Base-by-base conservation (phyloP, 1,140 invertebrate species). In the Drosophila santomea region DNA sequence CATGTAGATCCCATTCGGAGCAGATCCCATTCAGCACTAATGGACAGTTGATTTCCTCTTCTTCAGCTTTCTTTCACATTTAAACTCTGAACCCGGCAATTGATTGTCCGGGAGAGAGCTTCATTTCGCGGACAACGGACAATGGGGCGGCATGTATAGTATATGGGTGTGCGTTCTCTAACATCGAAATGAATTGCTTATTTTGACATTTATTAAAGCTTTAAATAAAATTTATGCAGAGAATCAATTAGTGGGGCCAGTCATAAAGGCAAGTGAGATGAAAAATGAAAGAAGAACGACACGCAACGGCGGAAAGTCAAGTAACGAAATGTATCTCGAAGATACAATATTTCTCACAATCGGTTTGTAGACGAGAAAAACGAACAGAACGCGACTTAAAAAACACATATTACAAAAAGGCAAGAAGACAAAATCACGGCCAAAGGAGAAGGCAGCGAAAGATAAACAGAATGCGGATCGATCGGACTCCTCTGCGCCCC, bases 111-210 rank as follows among this genome's bases (percentile, higher is more conserved):
- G 62, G 80, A 72, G 84, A 89, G 82, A 89, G 84, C 84, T 89
- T 89, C 84, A 89, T 89, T 89, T 62, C 23, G 38, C 50, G 62
- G 44, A 38, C 68, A 52, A 57, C 68, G 54, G 52, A 44, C 17
- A 32, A 32, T 32, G 32, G 32, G 32, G 32, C 32, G 7, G 32
- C 32, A 14, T 39, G 38, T 39, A 38, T 71, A 58, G 44, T 54
- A 47, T 59, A 56, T 74, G 75, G 62, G 80, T 78, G 62, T 52
- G 44, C 36, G 56, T 78, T 74, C 78, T 90, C 84, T 89, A 88
- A 88, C 84, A 90, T 90, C 86, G 73, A 90, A 90, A 90, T 90
- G 86, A 90, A 90, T 90, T 90, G 86, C 88, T 90, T 90, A 90
- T 90, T 90, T 90, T 90, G 88, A 90, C 88, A 90, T 90, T 90